Evolutionary conservation across 2,888 invertebrate species (phyloP), one percentile per base, ranked within the genome.

Genomic region (Hyposoter didymator): DNA sequence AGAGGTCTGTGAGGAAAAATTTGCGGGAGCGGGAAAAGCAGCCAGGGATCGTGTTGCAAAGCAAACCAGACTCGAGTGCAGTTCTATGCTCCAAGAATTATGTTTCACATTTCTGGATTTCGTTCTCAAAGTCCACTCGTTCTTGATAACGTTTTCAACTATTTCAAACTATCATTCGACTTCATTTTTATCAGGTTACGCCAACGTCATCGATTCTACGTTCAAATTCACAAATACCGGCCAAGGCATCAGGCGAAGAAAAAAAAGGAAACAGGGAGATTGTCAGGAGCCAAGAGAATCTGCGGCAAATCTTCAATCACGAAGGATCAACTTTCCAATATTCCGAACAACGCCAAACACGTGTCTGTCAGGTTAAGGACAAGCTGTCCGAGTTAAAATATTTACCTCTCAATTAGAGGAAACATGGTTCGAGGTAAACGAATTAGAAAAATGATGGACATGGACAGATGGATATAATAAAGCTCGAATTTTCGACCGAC

Each of bases 251-350:
- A 28, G 32, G 17, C 17, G 59, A 74, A 45, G 14, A 28, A 28
- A 28, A 28, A 28, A 52, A 17, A 17, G 43, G 17, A 55, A 28
- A 74, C n/a, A 22, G 1, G 14, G 59, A 35, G 73, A 67, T 28
- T 7, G 17, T 7, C 3, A 14, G 10, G 19, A 7, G 22, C 1
- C 14, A 3, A 12, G 55, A 35, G 12, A 47, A 19, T 35, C 19
- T 28, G 19, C 39, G 52, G 64, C 52, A 74, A 78, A 84, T 78
- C 35, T 69, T 62, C 81, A 84, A 84, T 81, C 69, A 64, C 78
- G 73, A 35, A 28, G 81, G 78, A 78, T 84, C 55, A 73, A 84
- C 73, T 81, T 55, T 19, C 55, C 74, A 55, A 59, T 74, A 55
- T 22, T 10, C 3, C 19, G 76, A 67, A 81, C 69, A 73, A 70